Evolutionary conservation across 1,140 invertebrate genomes (phyloP), one percentile per base, ranked within the genome.

Genomic region (Notospermus geniculatus): DNA sequence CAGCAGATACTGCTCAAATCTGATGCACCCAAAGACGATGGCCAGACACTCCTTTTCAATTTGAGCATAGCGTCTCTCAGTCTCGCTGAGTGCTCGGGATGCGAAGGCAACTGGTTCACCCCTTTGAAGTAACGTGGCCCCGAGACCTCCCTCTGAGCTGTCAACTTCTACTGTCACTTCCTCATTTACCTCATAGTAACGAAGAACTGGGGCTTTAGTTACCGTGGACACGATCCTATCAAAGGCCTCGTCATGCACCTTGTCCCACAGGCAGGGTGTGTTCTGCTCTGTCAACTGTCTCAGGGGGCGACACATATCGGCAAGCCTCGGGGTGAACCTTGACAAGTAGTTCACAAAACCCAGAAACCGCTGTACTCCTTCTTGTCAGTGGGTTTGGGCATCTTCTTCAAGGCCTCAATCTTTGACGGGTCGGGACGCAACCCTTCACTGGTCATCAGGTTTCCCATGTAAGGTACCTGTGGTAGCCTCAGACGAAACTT

Each of bases 21-120:
- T 72, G 25, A 78, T 59, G 52, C 57, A 62, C 7, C 71, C 74
- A 70, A 73, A 77, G 2, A 70, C 55, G 1, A 81, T 72, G 41
- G 74, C 75, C 50, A 79, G 64, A 17, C 73, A 55, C 66, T 83
- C 79, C 55, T 82, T 82, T 64, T 84, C 80, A 25, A 82, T 83
- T 65, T 78, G 75, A 17, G 77, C 66, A 60, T 74, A 83, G 25
- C 73, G 68, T 39, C 60, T 22, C 63, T 81, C 69, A 29, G 69
- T 63, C 17, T 65, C 58, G 15, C 69, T 76, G 22, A 83, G 65
- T 19, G 62, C 63, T 64, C 73, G 60, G 15, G 71, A 77, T 2
- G 77, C 71, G 72, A 71, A 83, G 27, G 63, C 62, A 1, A 83
- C 65, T 1, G 78, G 77, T 36, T 75, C 53, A 7, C 63, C 62